phyloP scores from a whole-genome alignment of 2,888 invertebrate genomes.

The Coleophora deauratella region DNA sequence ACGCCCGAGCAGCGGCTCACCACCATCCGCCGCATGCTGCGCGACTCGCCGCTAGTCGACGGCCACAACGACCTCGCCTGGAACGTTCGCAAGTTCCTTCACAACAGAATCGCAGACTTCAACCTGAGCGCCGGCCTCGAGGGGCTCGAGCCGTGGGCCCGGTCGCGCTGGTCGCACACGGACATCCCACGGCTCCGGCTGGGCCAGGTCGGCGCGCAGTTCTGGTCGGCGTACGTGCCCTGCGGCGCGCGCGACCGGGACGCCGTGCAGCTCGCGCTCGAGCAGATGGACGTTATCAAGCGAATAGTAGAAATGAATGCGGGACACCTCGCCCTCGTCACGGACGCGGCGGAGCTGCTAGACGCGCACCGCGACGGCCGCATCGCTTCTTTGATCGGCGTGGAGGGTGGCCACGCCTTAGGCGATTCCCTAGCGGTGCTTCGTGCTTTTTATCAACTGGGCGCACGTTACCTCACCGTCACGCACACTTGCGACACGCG shows the following conservation, averaged over 20 bases:
- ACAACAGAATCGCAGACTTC: slow-evolving; percentile 82
- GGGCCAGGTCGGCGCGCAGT: slow-evolving; percentile 92
- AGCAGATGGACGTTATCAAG: slow-evolving; percentile 89
- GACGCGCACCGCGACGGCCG: slow-evolving; percentile 83
- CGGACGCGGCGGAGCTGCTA: slow-evolving; percentile 80
- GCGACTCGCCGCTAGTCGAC: slow-evolving; percentile 81
- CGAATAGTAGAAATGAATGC: slow-evolving; percentile 81
- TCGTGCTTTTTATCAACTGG: slow-evolving; percentile 90
- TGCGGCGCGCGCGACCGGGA: slow-evolving; percentile 88
- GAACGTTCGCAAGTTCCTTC: slow-evolving; percentile 91
- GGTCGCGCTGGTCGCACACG: slow-evolving; percentile 93
- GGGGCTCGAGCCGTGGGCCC: slow-evolving; percentile 86
- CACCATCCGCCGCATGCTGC: slow-evolving; percentile 77
- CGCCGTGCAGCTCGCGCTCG: slow-evolving; percentile 87
- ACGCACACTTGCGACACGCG: slow-evolving; percentile 95
- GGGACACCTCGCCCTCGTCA: slow-evolving; percentile 81
- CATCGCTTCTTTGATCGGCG: slow-evolving; percentile 91
- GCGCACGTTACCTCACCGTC: slow-evolving; percentile 90
- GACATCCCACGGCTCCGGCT: slow-evolving; percentile 88
- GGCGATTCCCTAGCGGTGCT: slow-evolving; percentile 92
- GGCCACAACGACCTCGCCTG: slow-evolving; percentile 92
- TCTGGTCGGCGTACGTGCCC: slow-evolving; percentile 92
- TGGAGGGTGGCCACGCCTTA: slow-evolving; percentile 94
- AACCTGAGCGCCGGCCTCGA: slow-evolving; percentile 79
- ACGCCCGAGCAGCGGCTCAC: slow-evolving; percentile 78